Base-by-base conservation (phyloP, 1,140 invertebrate species). In the Brachionus rotundiformis region DNA sequence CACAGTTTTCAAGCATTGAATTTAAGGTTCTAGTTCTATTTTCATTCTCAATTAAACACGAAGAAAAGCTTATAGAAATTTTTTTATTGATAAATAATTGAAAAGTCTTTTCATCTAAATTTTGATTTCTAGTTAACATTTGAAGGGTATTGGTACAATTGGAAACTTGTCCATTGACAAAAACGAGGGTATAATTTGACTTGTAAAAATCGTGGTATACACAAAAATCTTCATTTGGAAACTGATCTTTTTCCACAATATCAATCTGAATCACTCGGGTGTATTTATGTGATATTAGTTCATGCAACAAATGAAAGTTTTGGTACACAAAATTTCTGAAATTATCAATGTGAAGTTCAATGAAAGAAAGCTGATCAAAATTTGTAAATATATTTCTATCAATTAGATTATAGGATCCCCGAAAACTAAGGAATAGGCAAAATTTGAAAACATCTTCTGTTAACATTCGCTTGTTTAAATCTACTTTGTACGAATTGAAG, bases 141-240 rank as follows among this genome's bases (percentile, higher is more conserved):
- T 41, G 10, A 10, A 41, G 39, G 10, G 39, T 41, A 10, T 11
- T 41, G 10, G 39, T 41, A 13, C 39, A 41, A 41, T 41, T 41
- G 39, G 11, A 11, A 41, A 13, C n/a, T 10, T 11, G 39, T 11
- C 39, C 39, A 54, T 19, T 54, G 2, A 25, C 2, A 39, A 39
- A 39, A 7, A 54, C 47, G 8, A 16, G 19, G 23, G 47, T 54
- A 19, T n/a, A 25, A 54, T 54, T 54, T 19, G 47, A 54, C 16
- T 0, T 19, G 19, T 54, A 25, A 8, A 54, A 54, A 25, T 54
- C 6, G 16, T 54, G 16, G 16, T 19, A 54, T 19, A 54, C 2
- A 19, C 47, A 54, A 54, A 54, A 54, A 8, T 54, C 47, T 54
- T 54, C 47, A 54, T 54, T 54, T n/a, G 47, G 47, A 54, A 54